Conservation (phyloP, 2,888 invertebrate species). For the Venusia cambrica region DNA sequence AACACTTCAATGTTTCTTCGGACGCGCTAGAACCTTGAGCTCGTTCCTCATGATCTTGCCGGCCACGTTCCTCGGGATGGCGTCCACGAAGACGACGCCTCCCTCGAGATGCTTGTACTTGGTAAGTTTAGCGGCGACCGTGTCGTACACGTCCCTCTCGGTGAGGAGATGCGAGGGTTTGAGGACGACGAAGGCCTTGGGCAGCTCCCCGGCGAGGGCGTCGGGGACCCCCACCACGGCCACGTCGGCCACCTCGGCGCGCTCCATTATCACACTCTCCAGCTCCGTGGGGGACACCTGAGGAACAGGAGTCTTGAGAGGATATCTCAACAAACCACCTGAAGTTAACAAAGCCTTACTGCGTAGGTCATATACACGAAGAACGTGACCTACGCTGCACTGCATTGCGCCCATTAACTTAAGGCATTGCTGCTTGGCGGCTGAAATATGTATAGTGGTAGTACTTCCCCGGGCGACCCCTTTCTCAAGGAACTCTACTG, state of each 20-base stretch:
- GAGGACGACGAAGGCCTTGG: conserved; percentile 86
- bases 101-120: conserved; percentile 87
- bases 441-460: too few relatives aligned
- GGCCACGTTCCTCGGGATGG: conserved; percentile 87
- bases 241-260: conserved; percentile 86
- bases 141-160: conserved; percentile 78
- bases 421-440: too few relatives aligned
- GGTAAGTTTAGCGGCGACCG: conserved; percentile 84
- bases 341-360: too few relatives aligned
- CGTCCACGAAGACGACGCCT: conserved; percentile 84
- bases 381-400: too few relatives aligned
- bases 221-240: conserved; percentile 90
- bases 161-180: conserved; percentile 76
- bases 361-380: too few relatives aligned
- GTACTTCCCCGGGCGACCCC: too few relatives aligned
- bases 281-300: conserved; percentile 94
- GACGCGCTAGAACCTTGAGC: conserved; percentile 75
- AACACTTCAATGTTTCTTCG: conserved; percentile 31
- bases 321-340: too few relatives aligned
- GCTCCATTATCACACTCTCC: conserved; percentile 87
- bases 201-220: conserved; percentile 86
- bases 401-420: too few relatives aligned
- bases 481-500: too few relatives aligned
- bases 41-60: conserved; percentile 89
- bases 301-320: conserved; percentile 27